phyloP scores from a whole-genome alignment of 2,888 invertebrate species.

The Geophilus truncorum region DNA sequence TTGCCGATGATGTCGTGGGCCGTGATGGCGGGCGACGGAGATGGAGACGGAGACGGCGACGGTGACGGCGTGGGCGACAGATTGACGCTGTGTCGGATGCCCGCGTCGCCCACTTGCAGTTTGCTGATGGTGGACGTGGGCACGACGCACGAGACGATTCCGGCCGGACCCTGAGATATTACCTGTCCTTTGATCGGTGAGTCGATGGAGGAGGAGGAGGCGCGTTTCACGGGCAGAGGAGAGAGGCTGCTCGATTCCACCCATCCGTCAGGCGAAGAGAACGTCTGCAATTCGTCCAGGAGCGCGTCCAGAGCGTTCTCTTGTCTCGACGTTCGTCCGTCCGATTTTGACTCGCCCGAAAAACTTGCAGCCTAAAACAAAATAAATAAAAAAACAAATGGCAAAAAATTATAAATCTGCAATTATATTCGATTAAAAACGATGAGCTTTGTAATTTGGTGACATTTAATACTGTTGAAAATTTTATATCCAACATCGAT shows the following conservation, averaged over 20 bases:
- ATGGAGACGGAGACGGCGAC: too few relatives aligned
- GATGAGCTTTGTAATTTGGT: too few relatives aligned
- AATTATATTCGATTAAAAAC: too few relatives aligned
- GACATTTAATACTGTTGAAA: too few relatives aligned
- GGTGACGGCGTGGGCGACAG: too few relatives aligned
- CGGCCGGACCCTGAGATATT: conserved; percentile 38
- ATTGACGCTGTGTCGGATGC: too few relatives aligned
- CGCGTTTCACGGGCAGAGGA: conserved; percentile 36
- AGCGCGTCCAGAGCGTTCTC: conserved; percentile 97
- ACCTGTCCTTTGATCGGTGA: conserved; percentile 42
- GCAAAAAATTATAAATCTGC: too few relatives aligned
- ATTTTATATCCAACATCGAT: too few relatives aligned
- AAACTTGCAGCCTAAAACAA: conserved; percentile 42
- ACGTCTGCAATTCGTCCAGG: conserved; percentile 88
- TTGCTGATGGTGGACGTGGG: conserved; percentile 51
- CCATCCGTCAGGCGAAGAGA: conserved; percentile 61
- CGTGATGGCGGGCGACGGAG: too few relatives aligned
- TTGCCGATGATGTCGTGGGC: conserved; percentile 30
- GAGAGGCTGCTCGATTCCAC: conserved; percentile 39
- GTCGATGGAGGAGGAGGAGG: conserved; percentile 53
- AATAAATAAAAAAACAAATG: conserved; percentile 35
- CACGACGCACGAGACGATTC: conserved; percentile 45
- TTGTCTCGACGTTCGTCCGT: conserved; percentile 54
- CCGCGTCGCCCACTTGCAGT: conserved; percentile 49
- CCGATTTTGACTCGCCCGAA: conserved; percentile 56